phyloP scores from a whole-genome alignment of 2,113 vertebrate species.

The Ptilonorhynchus violaceus region DNA sequence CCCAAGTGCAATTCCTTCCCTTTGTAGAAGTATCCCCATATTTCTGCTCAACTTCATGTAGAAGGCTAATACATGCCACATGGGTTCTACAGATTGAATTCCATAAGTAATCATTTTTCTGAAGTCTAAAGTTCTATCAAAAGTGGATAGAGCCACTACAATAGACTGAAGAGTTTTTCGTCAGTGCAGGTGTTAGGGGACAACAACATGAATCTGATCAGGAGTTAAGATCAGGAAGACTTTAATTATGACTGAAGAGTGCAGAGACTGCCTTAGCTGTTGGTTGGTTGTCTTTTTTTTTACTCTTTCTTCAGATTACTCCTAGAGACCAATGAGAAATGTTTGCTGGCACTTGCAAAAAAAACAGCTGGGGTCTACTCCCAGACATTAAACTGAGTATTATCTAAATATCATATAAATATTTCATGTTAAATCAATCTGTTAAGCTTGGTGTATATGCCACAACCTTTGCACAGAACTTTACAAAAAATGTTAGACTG shows the following conservation, averaged over 20 bases:
- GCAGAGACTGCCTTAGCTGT: neutral
- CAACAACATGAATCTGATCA: accelerated
- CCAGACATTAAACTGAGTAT: neutral
- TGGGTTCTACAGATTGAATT: neutral
- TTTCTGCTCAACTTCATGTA: neutral
- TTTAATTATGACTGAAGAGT: neutral
- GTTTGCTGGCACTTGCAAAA: neutral
- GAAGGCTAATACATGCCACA: neutral
- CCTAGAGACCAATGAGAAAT: neutral
- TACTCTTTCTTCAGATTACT: neutral
- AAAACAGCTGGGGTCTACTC: neutral
- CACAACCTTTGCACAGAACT: neutral
- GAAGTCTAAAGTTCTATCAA: neutral
- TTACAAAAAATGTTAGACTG: neutral
- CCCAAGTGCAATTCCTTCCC: neutral
- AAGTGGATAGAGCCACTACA: neutral
- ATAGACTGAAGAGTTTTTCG: neutral
- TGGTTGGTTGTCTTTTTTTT: neutral
- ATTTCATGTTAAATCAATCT: constrained; percentile 16
- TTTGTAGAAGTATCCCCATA: neutral
- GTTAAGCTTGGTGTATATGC: neutral
- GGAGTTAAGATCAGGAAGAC: neutral
- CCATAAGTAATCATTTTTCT: neutral
- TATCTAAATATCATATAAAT: constrained; percentile 30
- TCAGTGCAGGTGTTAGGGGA: neutral